phyloP scores from a whole-genome alignment of 2,888 invertebrate genomes.

The Melanostoma mellinum region DNA sequence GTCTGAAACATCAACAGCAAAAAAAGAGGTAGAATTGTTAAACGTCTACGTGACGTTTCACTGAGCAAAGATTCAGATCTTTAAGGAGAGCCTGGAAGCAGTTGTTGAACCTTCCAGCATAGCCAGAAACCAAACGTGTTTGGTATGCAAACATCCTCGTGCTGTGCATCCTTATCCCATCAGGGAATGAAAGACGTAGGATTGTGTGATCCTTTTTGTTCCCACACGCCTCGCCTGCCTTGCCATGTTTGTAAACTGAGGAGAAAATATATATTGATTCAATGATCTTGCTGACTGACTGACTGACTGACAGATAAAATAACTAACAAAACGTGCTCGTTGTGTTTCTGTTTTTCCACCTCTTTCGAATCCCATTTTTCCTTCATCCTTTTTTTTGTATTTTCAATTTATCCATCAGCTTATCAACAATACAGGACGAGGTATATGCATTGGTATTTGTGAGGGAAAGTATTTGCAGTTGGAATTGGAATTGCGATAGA shows the following conservation, averaged over 20 bases:
- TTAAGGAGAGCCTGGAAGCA: conserved; percentile 54
- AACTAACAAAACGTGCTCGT: conserved; percentile 65
- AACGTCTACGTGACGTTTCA: conserved; percentile 67
- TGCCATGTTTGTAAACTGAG: conserved; percentile 64
- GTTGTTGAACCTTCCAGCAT: conserved; percentile 50
- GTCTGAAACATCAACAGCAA: conserved; percentile 17
- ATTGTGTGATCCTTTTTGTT: conserved; percentile 22
- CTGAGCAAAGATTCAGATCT: conserved; percentile 42
- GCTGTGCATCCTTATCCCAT: conserved; percentile 46
- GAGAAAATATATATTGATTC: conserved; percentile 67
- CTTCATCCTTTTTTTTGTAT: conserved; percentile 7
- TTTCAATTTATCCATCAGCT: conserved; percentile 55
- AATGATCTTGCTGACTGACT: conserved; percentile 45
- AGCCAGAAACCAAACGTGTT: conserved; percentile 63
- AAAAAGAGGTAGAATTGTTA: conserved; percentile 21
- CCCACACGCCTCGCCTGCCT: conserved; percentile 5
- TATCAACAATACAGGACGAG: conserved; percentile 60
- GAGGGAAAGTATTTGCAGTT: conserved; percentile 52
- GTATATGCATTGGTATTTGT: conserved; percentile 22
- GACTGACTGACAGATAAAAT: conserved; percentile 71
- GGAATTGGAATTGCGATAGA: conserved; percentile 71
- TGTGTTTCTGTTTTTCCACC: conserved; percentile 36
- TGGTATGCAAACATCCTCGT: conserved; percentile 71
- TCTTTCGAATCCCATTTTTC: background rate
- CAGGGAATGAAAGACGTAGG: conserved; percentile 17